Percentiles rank a stretch among this genome's conserved stretches.
These are phyloP conservation scores for Rhagium mordax DNA, from an alignment of 2,888 invertebrate species.

Conservation along the genomic window DNA sequence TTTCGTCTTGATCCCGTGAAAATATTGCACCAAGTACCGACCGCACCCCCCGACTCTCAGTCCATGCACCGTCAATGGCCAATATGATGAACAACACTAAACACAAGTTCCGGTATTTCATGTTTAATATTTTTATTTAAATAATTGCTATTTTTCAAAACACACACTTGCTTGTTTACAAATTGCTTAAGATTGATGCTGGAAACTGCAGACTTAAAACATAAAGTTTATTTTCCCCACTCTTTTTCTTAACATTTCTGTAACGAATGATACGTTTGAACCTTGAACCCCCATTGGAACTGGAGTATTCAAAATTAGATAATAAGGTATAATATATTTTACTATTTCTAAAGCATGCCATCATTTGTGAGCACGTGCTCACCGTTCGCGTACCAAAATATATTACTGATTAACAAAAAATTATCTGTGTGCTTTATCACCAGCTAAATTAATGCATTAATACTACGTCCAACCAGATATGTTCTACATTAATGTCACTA, in stretches of 20 bases:
- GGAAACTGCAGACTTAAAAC: constrained; percentile 67
- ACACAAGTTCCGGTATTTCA: constrained; percentile 42
- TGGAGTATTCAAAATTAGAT: constrained; percentile 60
- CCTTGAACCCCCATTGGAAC: constrained; percentile 70
- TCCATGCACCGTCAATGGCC: constrained; percentile 35
- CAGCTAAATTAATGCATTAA: background rate
- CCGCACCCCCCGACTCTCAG: constrained; percentile 50
- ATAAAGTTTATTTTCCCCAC: constrained; percentile 67
- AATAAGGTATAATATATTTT: constrained; percentile 47
- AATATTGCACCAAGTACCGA: constrained; percentile 63
- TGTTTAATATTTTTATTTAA: constrained; percentile 36
- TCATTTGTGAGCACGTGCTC: constrained; percentile 40
- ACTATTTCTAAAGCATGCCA: constrained; percentile 39
- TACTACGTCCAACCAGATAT: background rate
- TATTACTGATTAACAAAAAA: constrained; percentile 39
- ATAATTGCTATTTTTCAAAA: constrained; percentile 30
- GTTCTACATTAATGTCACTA: background rate
- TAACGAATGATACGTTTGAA: constrained; percentile 69
- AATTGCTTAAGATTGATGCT: constrained; percentile 62
- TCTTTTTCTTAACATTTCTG: constrained; percentile 67
- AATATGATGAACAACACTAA: constrained; percentile 56
- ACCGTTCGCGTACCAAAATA: constrained; percentile 30
- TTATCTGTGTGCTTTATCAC: constrained; percentile 8
- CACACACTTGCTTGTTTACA: constrained; percentile 61
- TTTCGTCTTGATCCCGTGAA: constrained; percentile 54